Evolutionary conservation across 2,888 invertebrate genomes (phyloP).

Genomic region (Venusia cambrica): DNA sequence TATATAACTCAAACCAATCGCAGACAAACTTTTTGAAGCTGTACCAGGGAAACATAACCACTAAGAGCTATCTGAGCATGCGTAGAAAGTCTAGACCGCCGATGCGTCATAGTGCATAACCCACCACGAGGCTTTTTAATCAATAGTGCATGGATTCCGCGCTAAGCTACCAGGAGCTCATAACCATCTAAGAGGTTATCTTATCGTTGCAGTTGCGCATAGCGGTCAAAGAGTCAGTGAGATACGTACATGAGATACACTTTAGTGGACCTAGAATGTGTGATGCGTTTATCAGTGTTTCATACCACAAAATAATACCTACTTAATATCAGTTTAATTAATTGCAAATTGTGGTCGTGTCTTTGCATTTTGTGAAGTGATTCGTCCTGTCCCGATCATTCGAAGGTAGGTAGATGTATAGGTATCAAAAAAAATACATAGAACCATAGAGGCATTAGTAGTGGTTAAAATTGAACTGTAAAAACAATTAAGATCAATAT

Average conservation of each 20-base stretch:
- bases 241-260: background rate
- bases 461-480: too few species aligned
- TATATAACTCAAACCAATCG: constrained; percentile 4
- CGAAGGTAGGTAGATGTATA: too few species aligned
- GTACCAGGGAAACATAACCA: constrained; percentile 13
- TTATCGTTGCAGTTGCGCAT: constrained; percentile 8
- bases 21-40: constrained; percentile 7
- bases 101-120: constrained; percentile 13
- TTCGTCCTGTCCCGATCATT: too few species aligned
- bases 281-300: too few species aligned
- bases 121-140: constrained; percentile 1
- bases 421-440: too few species aligned
- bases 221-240: constrained; percentile 12
- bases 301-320: too few species aligned
- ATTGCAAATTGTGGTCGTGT: too few species aligned
- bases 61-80: constrained; percentile 15
- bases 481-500: too few species aligned
- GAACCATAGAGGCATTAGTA: too few species aligned
- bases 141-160: constrained; percentile 34
- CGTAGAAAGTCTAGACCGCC: constrained; percentile 19
- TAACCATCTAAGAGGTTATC: constrained; percentile 23
- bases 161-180: constrained; percentile 35
- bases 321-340: too few species aligned
- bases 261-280: background rate
- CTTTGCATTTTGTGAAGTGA: too few species aligned